Evolutionary conservation across 2,797 vertebrate species (phyloP).

Genomic region (Oryzias sinensis): DNA sequence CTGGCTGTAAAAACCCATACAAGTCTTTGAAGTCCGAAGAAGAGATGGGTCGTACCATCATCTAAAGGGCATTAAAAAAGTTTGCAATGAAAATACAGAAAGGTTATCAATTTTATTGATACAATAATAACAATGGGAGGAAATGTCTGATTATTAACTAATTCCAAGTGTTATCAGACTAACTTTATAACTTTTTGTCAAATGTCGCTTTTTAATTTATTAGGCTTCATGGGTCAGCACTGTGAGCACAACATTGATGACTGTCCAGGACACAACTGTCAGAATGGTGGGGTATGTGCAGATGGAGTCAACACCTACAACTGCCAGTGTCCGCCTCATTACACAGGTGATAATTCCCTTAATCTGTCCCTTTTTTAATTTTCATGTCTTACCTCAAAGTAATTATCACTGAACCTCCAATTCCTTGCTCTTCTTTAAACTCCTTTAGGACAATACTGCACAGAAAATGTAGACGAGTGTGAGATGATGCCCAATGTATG

Average conservation of each 20-base stretch:
- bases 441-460: constrained; percentile 90
- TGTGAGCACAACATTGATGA: constrained; percentile 95
- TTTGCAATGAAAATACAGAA: constrained; percentile 24
- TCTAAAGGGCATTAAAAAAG: constrained; percentile 40
- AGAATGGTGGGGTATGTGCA: constrained; percentile 90
- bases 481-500: constrained; percentile 95
- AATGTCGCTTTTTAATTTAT: constrained; percentile 6
- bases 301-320: constrained; percentile 97
- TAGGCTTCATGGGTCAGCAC: constrained; percentile 89
- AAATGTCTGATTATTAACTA: constrained; percentile 42
- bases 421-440: background rate
- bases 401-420: too few relatives aligned
- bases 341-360: constrained; percentile 80
- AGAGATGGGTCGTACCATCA: constrained; percentile 22
- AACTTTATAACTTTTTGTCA: background rate
- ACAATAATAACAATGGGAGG: constrained; percentile 23
- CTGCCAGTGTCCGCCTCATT: constrained; percentile 90
- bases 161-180: constrained; percentile 9
- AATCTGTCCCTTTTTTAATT: too few relatives aligned
- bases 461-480: constrained; percentile 93
- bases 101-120: constrained; percentile 32
- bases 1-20: constrained; percentile 52
- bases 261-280: constrained; percentile 88
- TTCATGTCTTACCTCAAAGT: too few relatives aligned
- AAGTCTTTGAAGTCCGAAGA: constrained; percentile 53